These are phyloP conservation scores for Carcina quercana DNA, from an alignment of 2,888 invertebrate genomes.

Conservation along the genomic window DNA sequence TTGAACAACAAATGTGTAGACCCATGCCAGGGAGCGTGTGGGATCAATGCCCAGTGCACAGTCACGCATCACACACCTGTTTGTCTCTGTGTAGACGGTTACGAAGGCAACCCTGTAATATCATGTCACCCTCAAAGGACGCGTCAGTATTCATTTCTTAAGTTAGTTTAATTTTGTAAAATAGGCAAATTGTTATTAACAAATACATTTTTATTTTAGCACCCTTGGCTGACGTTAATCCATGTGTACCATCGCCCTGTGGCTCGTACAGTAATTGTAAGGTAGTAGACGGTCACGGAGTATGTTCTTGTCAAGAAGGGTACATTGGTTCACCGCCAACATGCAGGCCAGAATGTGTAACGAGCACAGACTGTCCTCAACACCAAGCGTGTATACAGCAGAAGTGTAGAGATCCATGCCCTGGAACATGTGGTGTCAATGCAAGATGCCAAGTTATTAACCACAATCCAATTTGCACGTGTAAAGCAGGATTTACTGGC, in stretches of 20 bases:
- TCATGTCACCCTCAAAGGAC: slow-evolving; percentile 65
- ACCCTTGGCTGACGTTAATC: slow-evolving; percentile 66
- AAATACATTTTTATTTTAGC: slow-evolving; percentile 36
- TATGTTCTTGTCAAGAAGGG: slow-evolving; percentile 85
- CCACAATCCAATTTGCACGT: slow-evolving; percentile 87
- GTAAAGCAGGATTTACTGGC: slow-evolving; percentile 82
- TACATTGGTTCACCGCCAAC: slow-evolving; percentile 85
- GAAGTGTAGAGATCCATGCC: slow-evolving; percentile 85
- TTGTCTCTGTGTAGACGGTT: slow-evolving; percentile 85
- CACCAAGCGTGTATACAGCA: slow-evolving; percentile 82
- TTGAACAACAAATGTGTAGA: slow-evolving; percentile 89
- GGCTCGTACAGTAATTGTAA: slow-evolving; percentile 86
- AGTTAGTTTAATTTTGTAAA: too few species aligned
- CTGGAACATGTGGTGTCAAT: slow-evolving; percentile 83
- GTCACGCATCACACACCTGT: slow-evolving; percentile 89
- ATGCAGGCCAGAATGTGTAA: slow-evolving; percentile 85
- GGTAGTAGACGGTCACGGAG: slow-evolving; percentile 80
- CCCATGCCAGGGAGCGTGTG: slow-evolving; percentile 89
- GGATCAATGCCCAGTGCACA: slow-evolving; percentile 84
- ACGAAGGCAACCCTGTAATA: slow-evolving; percentile 83
- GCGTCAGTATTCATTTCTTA: slow-evolving; percentile 49
- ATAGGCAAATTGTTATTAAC: too few species aligned
- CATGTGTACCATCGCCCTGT: slow-evolving; percentile 84
- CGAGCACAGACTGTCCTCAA: slow-evolving; percentile 83
- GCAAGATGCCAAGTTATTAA: slow-evolving; percentile 84